Evolutionary conservation across 2,888 invertebrate species (phyloP), one percentile per base, ranked within the genome.

Genomic region (Polyommatus iphigenia): DNA sequence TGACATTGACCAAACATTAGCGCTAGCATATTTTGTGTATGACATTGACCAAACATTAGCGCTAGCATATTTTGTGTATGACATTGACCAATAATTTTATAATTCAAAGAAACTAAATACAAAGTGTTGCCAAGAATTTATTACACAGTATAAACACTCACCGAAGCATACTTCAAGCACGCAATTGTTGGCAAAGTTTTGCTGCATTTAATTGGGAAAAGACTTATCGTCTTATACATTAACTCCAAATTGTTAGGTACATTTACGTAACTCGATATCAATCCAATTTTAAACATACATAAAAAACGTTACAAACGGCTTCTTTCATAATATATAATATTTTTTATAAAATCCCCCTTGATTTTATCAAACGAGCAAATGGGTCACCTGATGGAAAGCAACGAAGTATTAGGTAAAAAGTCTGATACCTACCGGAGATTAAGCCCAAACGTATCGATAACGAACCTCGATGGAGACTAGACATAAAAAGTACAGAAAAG

Each of bases 401-500:
- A 36, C 29, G 29, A 67, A 32, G 32, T 18, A 62, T 32, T 32
- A 4, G 29, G 29, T 15, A 67, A 32, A 32, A 67, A 24, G 13
- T 67, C 15, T 24, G 24, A 67, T 32, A 67, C 67, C 67, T 62
- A 24, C 62, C 20, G 67, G 67, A 67, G 67, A 67, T 67, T 67
- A 67, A 67, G 67, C 67, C 20, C 67, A 73, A 73, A 50, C n/a
- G 13, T 54, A 20, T 29, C 54, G 50, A 50, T 75, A 54, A 54
- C 75, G 29, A 75, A 50, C 46, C 50, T 13, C 50, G 50, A 13
- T 0, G 7, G 50, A 75, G 15, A 46, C 73, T 73, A 73, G 73
- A 46, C 73, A 67, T 67, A 67, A 67, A 67, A 67, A 67, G 67
- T 67, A 73, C 73, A 73, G 46, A 73, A 73, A 41, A 54, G 29